phyloP scores from a whole-genome alignment of 2,113 vertebrate genomes.

The Daboia siamensis region DNA sequence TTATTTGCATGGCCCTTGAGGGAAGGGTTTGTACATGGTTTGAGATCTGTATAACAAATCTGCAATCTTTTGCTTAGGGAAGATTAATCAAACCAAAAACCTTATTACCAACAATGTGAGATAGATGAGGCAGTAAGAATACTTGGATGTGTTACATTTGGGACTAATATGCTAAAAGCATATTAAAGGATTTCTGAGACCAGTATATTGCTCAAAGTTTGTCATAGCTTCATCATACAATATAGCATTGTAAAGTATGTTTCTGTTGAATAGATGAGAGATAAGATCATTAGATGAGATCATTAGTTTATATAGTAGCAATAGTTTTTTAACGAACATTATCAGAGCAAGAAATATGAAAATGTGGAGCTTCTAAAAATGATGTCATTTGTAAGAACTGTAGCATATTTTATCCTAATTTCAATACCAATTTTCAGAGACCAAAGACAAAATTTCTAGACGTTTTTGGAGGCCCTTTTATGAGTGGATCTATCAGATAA shows the following conservation, averaged over 20 bases:
- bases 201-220: background rate
- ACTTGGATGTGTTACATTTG: background rate
- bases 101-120: background rate
- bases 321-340: background rate
- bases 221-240: background rate
- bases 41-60: background rate
- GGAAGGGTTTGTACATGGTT: background rate
- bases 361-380: background rate
- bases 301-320: background rate
- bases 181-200: background rate
- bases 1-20: background rate
- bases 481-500: background rate
- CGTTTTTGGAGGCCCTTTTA: background rate
- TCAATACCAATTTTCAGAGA: background rate
- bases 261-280: background rate
- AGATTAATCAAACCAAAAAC: background rate
- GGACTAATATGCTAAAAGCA: background rate
- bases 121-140: background rate
- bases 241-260: background rate
- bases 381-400: background rate
- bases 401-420: background rate
- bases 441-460: background rate
- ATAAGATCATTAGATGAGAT: background rate
- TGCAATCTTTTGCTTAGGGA: background rate
- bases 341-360: background rate